Conservation (phyloP, 1,140 invertebrate genomes). For the Mamestra configurata region DNA sequence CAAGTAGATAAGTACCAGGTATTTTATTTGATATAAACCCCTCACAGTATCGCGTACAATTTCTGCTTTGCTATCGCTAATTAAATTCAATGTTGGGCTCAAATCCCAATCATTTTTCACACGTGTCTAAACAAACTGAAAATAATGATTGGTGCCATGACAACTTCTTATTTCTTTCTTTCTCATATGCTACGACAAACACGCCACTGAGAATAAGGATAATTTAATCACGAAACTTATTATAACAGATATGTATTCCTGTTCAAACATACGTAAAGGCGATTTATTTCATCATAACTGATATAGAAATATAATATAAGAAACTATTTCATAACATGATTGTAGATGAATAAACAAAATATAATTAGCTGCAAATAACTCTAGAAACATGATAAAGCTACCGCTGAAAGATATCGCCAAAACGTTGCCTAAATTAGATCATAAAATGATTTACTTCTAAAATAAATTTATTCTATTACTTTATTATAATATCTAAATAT, state of each 20-base stretch:
- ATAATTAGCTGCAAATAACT: conserved; percentile 37
- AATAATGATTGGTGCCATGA: not conserved
- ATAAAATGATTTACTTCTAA: conserved; percentile 33
- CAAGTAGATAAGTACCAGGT: too few relatives aligned
- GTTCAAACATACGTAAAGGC: conserved; percentile 54
- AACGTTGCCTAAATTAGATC: conserved; percentile 42
- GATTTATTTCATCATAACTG: conserved; percentile 33
- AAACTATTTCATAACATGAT: not conserved
- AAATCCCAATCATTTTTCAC: not conserved
- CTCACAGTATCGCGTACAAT: too few relatives aligned
- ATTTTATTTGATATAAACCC: too few relatives aligned
- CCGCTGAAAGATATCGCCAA: conserved; percentile 43
- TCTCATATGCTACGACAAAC: conserved; percentile 50
- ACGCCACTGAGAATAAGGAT: conserved; percentile 39
- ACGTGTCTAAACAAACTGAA: not conserved
- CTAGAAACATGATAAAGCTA: not conserved
- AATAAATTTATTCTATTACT: conserved; percentile 47
- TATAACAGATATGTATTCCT: conserved; percentile 79
- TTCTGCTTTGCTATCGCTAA: not conserved
- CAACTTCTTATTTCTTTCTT: not conserved
- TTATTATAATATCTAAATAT: conserved; percentile 50
- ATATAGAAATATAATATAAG: not conserved
- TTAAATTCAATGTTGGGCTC: too few relatives aligned
- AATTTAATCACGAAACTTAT: conserved; percentile 74
- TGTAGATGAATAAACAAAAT: conserved; percentile 7